Base-by-base conservation (phyloP, 2,797 vertebrate species). In the Oryzias dopingdopingensis region DNA sequence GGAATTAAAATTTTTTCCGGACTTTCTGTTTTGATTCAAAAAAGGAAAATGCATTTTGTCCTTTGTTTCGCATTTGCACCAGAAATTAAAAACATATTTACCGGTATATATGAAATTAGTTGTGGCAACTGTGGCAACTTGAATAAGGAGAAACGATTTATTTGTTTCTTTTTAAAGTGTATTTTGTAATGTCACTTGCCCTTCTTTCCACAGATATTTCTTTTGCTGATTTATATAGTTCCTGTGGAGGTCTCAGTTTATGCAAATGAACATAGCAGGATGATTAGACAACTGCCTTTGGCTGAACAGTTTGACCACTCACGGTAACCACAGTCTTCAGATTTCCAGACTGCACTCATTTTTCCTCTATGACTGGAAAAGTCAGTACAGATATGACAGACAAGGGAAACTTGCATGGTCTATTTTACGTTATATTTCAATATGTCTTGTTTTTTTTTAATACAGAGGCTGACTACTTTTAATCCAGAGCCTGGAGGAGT, bases 361-460 rank as follows among this genome's bases (percentile, higher is more conserved):
- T 79, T 82, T 57, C 65, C 62, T 62, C 55, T 51, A 2, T 42
- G 66, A 64, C 65, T 86, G 81, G 85, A 86, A 89, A 87, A 82
- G 63, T 77, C 72, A 74, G 80, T 74, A 77, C 67, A 81, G 77
- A 79, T 18, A 57, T 78, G 49, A 42, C 15, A 55, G 54, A 40
- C 49, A 58, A 62, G 48, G 50, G 67, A 53, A 70, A 76, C 72
- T 55, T 75, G 60, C 56, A 15, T 59, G 72, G 76, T 26, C 49
- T 65, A 67, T 81, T 79, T 62, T 77, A 83, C 52, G 72, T 75
- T 59, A 63, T 62, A 65, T 68, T 63, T 65, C 56, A 53, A 29
- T 16, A 10, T 37, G 13, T 37, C 12, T 13, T 37, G 0, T 29
- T 6, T 62, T 56, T n/a, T 58, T 66, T 37, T 44, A 62, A 41